These are phyloP conservation scores for Saccopteryx leptura DNA, from an alignment of 2,113 vertebrate genomes.

Conservation along the genomic window DNA sequence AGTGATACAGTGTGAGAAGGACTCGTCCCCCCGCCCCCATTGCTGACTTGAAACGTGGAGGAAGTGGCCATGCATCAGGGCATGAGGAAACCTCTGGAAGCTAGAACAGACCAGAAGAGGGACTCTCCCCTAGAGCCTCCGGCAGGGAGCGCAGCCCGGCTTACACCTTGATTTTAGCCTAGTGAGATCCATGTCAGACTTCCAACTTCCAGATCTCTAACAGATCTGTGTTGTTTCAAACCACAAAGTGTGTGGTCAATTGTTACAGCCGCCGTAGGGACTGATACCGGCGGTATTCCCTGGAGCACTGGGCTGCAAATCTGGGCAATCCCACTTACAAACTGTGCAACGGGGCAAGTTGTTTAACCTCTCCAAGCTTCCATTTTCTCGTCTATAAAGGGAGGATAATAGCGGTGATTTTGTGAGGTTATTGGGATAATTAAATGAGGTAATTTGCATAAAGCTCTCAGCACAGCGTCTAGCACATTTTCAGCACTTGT, in stretches of 20 bases:
- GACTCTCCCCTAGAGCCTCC: neutral
- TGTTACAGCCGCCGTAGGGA: neutral
- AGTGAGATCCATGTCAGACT: neutral
- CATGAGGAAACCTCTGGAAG: neutral
- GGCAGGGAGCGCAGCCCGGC: neutral
- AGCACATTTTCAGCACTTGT: slow-evolving; percentile 22
- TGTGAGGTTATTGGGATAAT: slow-evolving; percentile 67
- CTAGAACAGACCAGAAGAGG: neutral
- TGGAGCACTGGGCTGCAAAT: neutral
- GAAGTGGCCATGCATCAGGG: neutral
- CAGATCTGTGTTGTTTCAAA: neutral
- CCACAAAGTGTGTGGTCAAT: neutral
- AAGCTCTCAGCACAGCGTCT: slow-evolving; percentile 36
- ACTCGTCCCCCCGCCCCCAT: neutral
- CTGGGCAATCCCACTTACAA: neutral
- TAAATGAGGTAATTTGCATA: slow-evolving; percentile 73
- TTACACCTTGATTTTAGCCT: neutral
- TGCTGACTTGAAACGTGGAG: neutral
- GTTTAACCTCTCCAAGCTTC: slow-evolving; percentile 18
- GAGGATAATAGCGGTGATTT: slow-evolving; percentile 21
- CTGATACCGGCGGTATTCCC: neutral
- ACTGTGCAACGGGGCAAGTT: neutral
- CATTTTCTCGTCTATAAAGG: slow-evolving; percentile 11
- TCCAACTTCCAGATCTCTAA: neutral
- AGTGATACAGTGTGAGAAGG: neutral